Conservation (phyloP, 2,113 vertebrate genomes). For the Benthochromis sp. region DNA sequence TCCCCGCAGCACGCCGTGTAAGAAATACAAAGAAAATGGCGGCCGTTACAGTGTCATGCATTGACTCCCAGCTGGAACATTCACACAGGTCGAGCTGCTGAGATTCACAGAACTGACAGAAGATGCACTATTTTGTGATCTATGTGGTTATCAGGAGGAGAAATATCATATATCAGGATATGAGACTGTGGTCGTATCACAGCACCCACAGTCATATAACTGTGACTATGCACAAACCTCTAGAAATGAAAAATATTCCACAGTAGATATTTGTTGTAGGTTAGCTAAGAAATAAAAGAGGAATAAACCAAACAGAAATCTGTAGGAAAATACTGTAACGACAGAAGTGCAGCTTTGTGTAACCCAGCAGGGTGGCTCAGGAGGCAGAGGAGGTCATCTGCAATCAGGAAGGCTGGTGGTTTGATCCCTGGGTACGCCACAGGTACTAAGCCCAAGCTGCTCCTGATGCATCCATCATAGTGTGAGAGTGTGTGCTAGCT, state of each 20-base stretch:
- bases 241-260: background rate
- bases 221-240: rapidly evolving
- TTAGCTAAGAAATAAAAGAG: background rate
- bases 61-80: background rate
- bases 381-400: background rate
- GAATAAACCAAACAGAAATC: background rate
- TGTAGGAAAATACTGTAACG: background rate
- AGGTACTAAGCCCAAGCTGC: background rate
- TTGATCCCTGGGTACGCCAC: background rate
- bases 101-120: background rate
- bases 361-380: background rate
- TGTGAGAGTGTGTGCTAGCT: background rate
- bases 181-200: background rate
- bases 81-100: background rate
- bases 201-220: background rate
- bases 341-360: background rate
- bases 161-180: background rate
- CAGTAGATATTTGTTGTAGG: background rate
- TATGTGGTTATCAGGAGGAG: background rate
- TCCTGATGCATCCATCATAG: rapidly evolving
- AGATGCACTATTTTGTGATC: background rate
- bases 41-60: background rate
- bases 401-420: background rate
- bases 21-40: background rate
- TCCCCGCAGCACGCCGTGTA: rapidly evolving